Evolutionary conservation across 1,140 invertebrate species (phyloP), one percentile per base, ranked within the genome.

Genomic region (Drosophila repleta): DNA sequence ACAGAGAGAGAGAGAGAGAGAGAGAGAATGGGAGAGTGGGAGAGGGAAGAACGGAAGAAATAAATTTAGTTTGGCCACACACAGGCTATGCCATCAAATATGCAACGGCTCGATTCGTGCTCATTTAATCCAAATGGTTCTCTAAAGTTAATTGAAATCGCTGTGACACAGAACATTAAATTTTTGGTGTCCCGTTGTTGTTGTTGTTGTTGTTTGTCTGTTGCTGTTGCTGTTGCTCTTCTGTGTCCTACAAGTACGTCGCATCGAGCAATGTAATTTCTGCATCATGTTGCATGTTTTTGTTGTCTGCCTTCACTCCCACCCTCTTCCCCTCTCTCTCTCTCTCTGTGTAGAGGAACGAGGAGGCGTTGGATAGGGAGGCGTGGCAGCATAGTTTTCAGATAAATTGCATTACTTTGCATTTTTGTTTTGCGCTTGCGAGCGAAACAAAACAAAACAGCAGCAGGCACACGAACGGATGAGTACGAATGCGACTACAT

Each of bases 321-420:
- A 7, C 26, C 5, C 26, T 6, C 20, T 15, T 26, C 26, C 45
- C 24, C 24, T 26, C 6, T 6, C 24, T 6, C 24, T 26, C 6
- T 26, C 5, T 26, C 6, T n/a, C n/a, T n/a, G n/a, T n/a, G n/a
- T n/a, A n/a, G n/a, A 6, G 6, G 6, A 26, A 5, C 6, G 24
- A 35, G 29, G 37, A 17, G 21, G 37, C 13, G 41, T 7, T 49
- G 56, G 62, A 35, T 29, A 8, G 2, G 29, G 4, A 62, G 62
- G 55, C 41, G 74, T 49, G 56, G 62, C 63, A 76, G 74, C 66
- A 78, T 78, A 78, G 75, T 78, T 78, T 78, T 78, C 75, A 78
- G 67, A 78, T 78, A 78, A 78, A 78, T 78, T 78, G 75, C 66
- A 78, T 78, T 78, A 75, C 75, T 78, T 78, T 70, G 72, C 72